Conservation (phyloP, 1,140 invertebrate species). For the Eurosta solidaginis region DNA sequence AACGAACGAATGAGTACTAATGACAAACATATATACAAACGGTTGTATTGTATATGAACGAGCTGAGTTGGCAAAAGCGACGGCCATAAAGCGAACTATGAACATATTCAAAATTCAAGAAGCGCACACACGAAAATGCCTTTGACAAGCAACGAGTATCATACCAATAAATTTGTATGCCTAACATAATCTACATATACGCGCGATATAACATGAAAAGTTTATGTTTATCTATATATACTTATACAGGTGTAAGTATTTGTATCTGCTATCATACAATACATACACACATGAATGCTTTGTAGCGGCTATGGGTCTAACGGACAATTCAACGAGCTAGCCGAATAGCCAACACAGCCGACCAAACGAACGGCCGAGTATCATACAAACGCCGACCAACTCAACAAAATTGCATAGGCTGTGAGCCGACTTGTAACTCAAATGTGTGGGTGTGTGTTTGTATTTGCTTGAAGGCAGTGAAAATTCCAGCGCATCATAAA, state of each 20-base stretch:
- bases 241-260: no score
- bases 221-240: no score
- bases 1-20: conserved; percentile 11
- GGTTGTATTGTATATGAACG: background rate
- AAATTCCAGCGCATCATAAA: background rate
- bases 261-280: no score
- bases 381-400: background rate
- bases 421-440: background rate
- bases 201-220: no score
- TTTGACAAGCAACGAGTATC: conserved; percentile 14
- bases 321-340: conserved; percentile 7
- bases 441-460: background rate
- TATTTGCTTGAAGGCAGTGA: background rate
- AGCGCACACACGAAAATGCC: conserved; percentile 26
- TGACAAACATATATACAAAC: background rate
- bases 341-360: background rate
- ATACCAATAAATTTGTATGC: conserved; percentile 5
- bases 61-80: background rate
- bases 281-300: no score
- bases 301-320: background rate
- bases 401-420: background rate
- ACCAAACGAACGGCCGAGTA: background rate
- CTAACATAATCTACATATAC: background rate
- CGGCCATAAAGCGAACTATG: background rate
- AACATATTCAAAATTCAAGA: conserved; percentile 14